phyloP scores from a whole-genome alignment of 2,888 invertebrate genomes.

The Aplocera efformata region DNA sequence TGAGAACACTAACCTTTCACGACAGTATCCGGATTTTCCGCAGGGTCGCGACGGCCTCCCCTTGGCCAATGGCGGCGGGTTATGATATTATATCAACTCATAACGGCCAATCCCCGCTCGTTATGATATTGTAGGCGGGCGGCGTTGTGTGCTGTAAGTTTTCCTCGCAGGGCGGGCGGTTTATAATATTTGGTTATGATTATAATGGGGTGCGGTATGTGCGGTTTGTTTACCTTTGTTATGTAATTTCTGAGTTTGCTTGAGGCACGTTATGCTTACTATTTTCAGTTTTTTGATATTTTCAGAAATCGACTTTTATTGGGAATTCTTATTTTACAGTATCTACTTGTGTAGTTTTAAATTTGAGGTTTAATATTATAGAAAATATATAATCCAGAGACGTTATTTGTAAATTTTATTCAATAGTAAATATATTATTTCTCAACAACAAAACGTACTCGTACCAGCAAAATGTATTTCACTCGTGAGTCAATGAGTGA shows the following conservation, averaged over 20 bases:
- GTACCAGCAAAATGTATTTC: slow-evolving; percentile 24
- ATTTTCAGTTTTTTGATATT: no score
- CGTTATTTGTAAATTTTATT: slow-evolving; percentile 2
- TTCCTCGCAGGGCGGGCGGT: slow-evolving; percentile 73
- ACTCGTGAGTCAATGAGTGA: slow-evolving; percentile 32
- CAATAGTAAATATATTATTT: slow-evolving; percentile 10
- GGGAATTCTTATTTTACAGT: no score
- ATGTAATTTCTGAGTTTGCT: slow-evolving; percentile 29
- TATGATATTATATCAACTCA: slow-evolving; percentile 83
- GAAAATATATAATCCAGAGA: no score
- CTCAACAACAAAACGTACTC: slow-evolving; percentile 13
- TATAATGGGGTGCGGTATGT: slow-evolving; percentile 56
- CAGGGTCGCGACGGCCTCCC: slow-evolving; percentile 54
- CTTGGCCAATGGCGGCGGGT: slow-evolving; percentile 78
- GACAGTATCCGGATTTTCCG: slow-evolving; percentile 24
- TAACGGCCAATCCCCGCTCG: slow-evolving; percentile 76
- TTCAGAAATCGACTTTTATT: no score
- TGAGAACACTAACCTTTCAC: slow-evolving; percentile 66
- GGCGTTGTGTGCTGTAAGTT: slow-evolving; percentile 51
- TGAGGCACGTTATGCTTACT: no score
- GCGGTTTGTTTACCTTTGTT: slow-evolving; percentile 33
- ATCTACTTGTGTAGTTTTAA: no score
- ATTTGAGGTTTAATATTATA: no score
- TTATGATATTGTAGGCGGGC: slow-evolving; percentile 80
- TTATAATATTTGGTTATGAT: slow-evolving; percentile 76